Evolutionary conservation across 2,797 vertebrate genomes (phyloP).

Genomic region (Tiaroga cobitis): DNA sequence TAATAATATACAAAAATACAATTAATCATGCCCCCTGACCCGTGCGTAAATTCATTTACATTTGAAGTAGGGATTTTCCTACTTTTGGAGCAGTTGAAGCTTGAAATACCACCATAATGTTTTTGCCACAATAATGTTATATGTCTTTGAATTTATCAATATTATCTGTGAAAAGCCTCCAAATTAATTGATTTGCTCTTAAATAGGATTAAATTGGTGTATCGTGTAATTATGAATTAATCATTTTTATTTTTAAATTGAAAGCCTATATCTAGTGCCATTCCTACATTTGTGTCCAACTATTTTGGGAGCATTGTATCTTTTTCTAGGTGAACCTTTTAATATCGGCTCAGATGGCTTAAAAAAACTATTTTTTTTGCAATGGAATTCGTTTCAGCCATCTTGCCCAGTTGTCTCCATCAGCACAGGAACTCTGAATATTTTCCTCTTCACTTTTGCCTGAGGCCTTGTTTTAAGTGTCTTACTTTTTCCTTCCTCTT

Average conservation of each 20-base stretch:
- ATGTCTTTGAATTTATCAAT: background rate
- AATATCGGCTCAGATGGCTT: background rate
- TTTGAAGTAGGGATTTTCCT: background rate
- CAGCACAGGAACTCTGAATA: constrained; percentile 17
- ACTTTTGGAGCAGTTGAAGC: background rate
- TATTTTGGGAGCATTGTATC: background rate
- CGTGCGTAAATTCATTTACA: background rate
- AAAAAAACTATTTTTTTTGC: background rate
- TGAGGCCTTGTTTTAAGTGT: constrained; percentile 27
- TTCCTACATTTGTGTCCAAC: background rate
- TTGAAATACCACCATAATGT: constrained; percentile 14
- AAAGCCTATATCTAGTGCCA: background rate
- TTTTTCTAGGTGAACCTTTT: constrained; percentile 14
- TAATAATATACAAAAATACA: constrained; percentile 1
- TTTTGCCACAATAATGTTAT: background rate
- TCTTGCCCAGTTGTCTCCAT: constrained; percentile 30
- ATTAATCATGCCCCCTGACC: constrained; percentile 32
- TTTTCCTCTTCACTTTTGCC: constrained; percentile 21
- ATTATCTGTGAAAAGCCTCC: background rate
- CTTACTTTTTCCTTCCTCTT: constrained; percentile 23
- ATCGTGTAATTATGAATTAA: background rate
- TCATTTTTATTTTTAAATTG: background rate
- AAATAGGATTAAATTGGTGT: background rate
- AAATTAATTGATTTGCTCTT: background rate
- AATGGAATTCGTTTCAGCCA: constrained; percentile 13